Percentiles rank a stretch among this genome's conserved stretches.
These are phyloP conservation scores for Steinernema carpocapsae DNA, from an alignment of 2,888 invertebrate genomes.

Conservation along the genomic window DNA sequence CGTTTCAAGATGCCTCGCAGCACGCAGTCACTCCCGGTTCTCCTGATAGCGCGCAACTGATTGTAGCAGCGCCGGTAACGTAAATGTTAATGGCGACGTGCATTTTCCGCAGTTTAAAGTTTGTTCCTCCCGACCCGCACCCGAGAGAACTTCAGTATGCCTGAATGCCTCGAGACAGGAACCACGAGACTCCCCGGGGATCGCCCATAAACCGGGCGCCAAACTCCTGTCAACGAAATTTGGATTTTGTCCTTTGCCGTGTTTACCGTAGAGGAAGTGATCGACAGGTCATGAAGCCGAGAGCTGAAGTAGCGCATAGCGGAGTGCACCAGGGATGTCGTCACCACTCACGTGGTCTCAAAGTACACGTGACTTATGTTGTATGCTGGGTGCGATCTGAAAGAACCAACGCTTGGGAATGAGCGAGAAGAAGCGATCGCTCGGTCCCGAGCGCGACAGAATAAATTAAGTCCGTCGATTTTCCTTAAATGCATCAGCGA, in stretches of 20 bases:
- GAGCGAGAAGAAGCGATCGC: neutral
- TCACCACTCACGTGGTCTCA: conserved; percentile 19
- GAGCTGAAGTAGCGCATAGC: neutral
- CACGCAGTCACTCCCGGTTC: neutral
- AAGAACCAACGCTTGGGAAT: too few species aligned
- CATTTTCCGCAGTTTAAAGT: conserved; percentile 29
- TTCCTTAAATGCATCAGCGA: neutral
- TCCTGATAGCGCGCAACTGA: neutral
- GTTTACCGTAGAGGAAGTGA: too few species aligned
- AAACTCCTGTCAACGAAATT: too few species aligned
- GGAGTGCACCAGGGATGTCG: neutral
- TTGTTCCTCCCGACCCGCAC: neutral
- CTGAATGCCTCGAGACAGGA: too few species aligned
- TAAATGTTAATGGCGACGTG: conserved; percentile 20
- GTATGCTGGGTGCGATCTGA: too few species aligned
- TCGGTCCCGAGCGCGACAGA: neutral
- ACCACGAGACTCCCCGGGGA: too few species aligned
- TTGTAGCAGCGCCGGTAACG: conserved; percentile 6
- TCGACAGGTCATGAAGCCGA: neutral
- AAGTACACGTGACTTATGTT: conserved; percentile 14
- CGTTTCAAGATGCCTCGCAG: neutral
- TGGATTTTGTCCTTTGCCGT: too few species aligned
- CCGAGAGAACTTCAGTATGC: neutral
- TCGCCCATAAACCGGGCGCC: too few species aligned
- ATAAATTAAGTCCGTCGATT: neutral